Evolutionary conservation across 1,140 invertebrate genomes (phyloP).

Genomic region (Leucophenga varia): DNA sequence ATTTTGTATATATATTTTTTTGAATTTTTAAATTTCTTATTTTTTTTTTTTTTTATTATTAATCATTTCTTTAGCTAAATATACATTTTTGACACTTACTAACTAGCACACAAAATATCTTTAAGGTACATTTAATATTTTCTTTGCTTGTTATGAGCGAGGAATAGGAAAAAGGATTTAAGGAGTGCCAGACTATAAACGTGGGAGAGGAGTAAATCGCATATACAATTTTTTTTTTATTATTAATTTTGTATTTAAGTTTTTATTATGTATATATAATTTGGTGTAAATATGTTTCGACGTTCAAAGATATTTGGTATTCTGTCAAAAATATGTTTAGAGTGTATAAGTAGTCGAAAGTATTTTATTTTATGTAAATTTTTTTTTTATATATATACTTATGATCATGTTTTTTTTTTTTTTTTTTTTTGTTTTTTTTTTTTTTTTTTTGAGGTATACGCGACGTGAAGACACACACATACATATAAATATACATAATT

Average conservation of each 20-base stretch:
- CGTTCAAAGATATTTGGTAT: constrained; percentile 15
- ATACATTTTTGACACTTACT: constrained; percentile 45
- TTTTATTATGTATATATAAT: constrained; percentile 8
- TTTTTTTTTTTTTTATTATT: constrained; percentile 25
- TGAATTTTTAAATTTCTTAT: constrained; percentile 27
- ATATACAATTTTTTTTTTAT: constrained; percentile 1
- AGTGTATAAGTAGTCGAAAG: constrained; percentile 40
- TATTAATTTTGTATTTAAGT: constrained; percentile 12
- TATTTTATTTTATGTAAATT: constrained; percentile 19
- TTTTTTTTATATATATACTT: constrained; percentile 8
- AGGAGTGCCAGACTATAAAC: no score
- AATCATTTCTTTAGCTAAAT: constrained; percentile 24
- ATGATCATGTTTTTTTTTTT: constrained; percentile 43
- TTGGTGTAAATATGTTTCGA: constrained; percentile 4
- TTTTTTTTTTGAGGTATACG: constrained; percentile 54
- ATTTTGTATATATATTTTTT: constrained; percentile 18
- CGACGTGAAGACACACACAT: constrained; percentile 57
- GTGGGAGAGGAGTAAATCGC: no score
- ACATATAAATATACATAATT: constrained; percentile 42
- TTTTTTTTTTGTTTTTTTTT: constrained; percentile 36
- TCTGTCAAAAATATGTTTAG: constrained; percentile 34
- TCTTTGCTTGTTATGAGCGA: no score
- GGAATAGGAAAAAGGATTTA: no score
- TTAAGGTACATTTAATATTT: constrained; percentile 52
- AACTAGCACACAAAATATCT: constrained; percentile 53